A percentile compares a stretch with the other conserved stretches of the same genome.
Evolutionary conservation across 2,888 invertebrate species (phyloP).

Genomic region (Gymnoscelis rufifasciata): DNA sequence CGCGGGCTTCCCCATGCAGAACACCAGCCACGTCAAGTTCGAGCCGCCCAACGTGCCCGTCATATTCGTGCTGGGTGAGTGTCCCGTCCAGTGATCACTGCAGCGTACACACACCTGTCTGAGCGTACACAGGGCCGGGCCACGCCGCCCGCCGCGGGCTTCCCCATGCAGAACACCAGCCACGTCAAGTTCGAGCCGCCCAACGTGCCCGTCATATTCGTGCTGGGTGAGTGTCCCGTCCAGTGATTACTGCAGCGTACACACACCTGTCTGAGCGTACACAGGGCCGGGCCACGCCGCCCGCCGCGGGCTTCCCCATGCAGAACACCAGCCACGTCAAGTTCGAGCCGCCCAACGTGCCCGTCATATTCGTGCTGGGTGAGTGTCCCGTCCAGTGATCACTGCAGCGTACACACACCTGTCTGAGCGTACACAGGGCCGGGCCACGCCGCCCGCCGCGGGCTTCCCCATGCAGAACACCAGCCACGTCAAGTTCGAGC

Average conservation of each 20-base stretch:
- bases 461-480: slow-evolving; percentile 88
- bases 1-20: slow-evolving; percentile 87
- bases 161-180: slow-evolving; percentile 88
- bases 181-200: slow-evolving; percentile 91
- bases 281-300: slow-evolving; percentile 52
- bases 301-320: slow-evolving; percentile 85
- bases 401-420: too few relatives aligned
- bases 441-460: slow-evolving; percentile 78
- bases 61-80: slow-evolving; percentile 90
- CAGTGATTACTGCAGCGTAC: too few relatives aligned
- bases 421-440: too few relatives aligned
- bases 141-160: slow-evolving; percentile 81
- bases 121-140: too few relatives aligned
- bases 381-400: slow-evolving; percentile 37
- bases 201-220: slow-evolving; percentile 92
- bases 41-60: slow-evolving; percentile 92
- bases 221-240: slow-evolving; percentile 82
- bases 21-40: slow-evolving; percentile 89
- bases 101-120: too few relatives aligned
- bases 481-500: slow-evolving; percentile 90
- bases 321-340: slow-evolving; percentile 89
- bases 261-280: too few relatives aligned
- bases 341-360: slow-evolving; percentile 91
- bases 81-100: too few relatives aligned
- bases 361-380: slow-evolving; percentile 93